A percentile compares a stretch with the other conserved stretches of the same genome.
Evolutionary conservation across 2,888 invertebrate species (phyloP).

Genomic region (Synanthedon myopaeformis): DNA sequence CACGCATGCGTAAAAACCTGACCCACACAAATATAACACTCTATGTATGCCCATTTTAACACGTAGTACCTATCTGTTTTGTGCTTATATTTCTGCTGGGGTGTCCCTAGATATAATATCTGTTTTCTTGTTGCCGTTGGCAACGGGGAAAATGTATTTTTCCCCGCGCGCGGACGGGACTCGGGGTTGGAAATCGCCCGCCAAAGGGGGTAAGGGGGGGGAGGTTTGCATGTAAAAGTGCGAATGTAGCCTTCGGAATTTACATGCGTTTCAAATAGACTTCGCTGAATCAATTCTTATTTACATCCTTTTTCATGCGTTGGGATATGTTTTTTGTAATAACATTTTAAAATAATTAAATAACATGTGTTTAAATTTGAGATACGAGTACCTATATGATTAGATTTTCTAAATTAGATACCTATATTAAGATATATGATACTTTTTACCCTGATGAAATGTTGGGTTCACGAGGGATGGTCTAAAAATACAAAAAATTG

Average conservation of each 20-base stretch:
- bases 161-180: slow-evolving; percentile 22
- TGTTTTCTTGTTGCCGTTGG: slow-evolving; percentile 55
- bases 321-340: too few species aligned
- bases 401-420: too few species aligned
- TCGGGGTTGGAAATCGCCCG: slow-evolving; percentile 6
- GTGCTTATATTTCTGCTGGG: slow-evolving; percentile 27
- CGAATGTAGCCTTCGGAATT: slow-evolving; percentile 16
- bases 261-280: background rate
- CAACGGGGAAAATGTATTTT: slow-evolving; percentile 53
- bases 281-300: background rate
- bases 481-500: too few species aligned
- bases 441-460: too few species aligned
- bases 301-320: background rate
- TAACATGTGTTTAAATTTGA: too few species aligned
- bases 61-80: slow-evolving; percentile 20
- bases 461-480: too few species aligned
- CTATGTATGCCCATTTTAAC: slow-evolving; percentile 49
- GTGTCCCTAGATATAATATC: slow-evolving; percentile 48
- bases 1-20: slow-evolving; percentile 67
- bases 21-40: slow-evolving; percentile 43
- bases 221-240: slow-evolving; percentile 23
- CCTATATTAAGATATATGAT: too few species aligned
- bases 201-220: slow-evolving; percentile 13
- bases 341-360: too few species aligned
- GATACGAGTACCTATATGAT: too few species aligned